These are phyloP conservation scores for Scolanthus callimorphus DNA, from an alignment of 92 coral and sea anemone species.

Conservation along the genomic window DNA sequence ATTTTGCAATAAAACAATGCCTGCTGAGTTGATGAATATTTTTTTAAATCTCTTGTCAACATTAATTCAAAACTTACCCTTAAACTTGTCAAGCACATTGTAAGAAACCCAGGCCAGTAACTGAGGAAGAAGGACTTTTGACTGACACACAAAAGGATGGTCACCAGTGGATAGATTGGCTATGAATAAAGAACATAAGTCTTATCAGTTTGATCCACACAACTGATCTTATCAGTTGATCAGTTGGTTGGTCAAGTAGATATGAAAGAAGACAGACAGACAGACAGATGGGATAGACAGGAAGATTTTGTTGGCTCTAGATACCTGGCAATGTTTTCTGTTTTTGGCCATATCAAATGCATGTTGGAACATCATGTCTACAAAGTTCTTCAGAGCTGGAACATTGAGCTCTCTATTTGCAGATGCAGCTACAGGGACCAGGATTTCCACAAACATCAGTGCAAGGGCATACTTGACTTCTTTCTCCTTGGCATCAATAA, in stretches of 20 bases:
- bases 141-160: slow-evolving; percentile 93
- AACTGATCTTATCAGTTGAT: too few relatives aligned
- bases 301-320: too few relatives aligned
- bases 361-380: slow-evolving; percentile 92
- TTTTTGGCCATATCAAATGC: slow-evolving; percentile 86
- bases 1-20: too few relatives aligned
- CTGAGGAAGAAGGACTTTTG: slow-evolving; percentile 89
- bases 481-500: slow-evolving; percentile 90
- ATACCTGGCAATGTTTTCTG: slow-evolving; percentile 87
- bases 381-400: slow-evolving; percentile 94
- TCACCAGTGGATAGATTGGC: slow-evolving; percentile 91
- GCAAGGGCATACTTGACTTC: slow-evolving; percentile 97
- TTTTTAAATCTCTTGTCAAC: too few relatives aligned
- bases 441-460: slow-evolving; percentile 93
- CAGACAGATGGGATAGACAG: too few relatives aligned
- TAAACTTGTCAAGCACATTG: slow-evolving; percentile 75
- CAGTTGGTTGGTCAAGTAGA: too few relatives aligned
- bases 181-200: slow-evolving; percentile 38
- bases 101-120: slow-evolving; percentile 82
- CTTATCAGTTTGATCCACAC: too few relatives aligned
- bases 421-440: slow-evolving; percentile 98
- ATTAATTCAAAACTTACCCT: too few relatives aligned
- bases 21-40: too few relatives aligned
- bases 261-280: too few relatives aligned
- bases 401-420: slow-evolving; percentile 98